phyloP scores from a whole-genome alignment of 92 coral and sea anemone genomes.

The Epizoanthus illoricatus region DNA sequence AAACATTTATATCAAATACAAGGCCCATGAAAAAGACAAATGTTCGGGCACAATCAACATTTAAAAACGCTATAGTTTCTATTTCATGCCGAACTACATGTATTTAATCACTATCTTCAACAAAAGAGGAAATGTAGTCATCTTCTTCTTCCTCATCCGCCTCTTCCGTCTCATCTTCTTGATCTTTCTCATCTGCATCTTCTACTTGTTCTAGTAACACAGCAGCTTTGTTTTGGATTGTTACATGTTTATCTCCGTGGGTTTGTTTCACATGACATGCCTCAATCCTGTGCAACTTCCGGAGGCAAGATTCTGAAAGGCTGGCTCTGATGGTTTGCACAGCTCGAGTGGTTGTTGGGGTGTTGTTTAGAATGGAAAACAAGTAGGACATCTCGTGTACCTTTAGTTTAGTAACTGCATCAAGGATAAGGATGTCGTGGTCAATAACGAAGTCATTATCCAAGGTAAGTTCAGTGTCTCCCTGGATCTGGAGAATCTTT shows the following conservation, averaged over 20 bases:
- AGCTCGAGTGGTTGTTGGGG: constrained; percentile 25
- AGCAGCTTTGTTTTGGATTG: constrained; percentile 51
- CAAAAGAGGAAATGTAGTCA: constrained; percentile 25
- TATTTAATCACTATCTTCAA: constrained; percentile 34
- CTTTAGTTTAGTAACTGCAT: constrained; percentile 17
- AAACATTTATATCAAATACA: constrained; percentile 6
- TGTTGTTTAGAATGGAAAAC: constrained; percentile 4
- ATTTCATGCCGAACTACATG: constrained; percentile 17
- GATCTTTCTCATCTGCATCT: constrained; percentile 30
- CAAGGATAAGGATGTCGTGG: constrained; percentile 27
- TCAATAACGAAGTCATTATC: constrained; percentile 14
- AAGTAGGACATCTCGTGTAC: constrained; percentile 19
- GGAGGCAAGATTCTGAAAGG: constrained; percentile 39
- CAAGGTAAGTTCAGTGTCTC: constrained; percentile 30
- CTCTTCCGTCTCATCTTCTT: constrained; percentile 32
- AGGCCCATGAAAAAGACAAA: constrained; percentile 24
- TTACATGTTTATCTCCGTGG: constrained; percentile 33
- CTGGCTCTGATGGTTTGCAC: constrained; percentile 23
- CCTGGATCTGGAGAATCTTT: constrained; percentile 58
- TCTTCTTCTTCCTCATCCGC: constrained; percentile 38
- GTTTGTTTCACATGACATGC: constrained; percentile 45
- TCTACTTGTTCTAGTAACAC: constrained; percentile 44
- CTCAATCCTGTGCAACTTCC: constrained; percentile 45
- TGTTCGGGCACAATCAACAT: constrained; percentile 25
- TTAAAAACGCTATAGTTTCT: constrained; percentile 30